Conservation (phyloP, 1,140 invertebrate genomes). For the Drosophila triauraria region DNA sequence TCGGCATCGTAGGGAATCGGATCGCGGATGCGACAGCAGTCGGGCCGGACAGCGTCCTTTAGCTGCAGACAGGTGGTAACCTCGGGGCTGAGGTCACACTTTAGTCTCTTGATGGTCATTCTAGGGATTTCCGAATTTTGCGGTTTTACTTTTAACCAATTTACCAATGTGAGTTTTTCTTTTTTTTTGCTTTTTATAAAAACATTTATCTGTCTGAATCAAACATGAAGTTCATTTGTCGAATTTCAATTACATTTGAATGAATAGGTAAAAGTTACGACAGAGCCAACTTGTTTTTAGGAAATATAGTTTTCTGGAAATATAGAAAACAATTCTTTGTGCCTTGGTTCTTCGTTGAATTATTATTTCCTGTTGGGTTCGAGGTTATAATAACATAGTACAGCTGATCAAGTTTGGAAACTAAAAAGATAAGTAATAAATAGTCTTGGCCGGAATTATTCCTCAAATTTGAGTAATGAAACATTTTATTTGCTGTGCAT, state of each 20-base stretch:
- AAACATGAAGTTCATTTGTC: constrained; percentile 5
- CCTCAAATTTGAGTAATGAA: no score
- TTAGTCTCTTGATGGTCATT: constrained; percentile 52
- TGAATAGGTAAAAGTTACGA: neutral
- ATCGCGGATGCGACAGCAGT: constrained; percentile 59
- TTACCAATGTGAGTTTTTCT: neutral
- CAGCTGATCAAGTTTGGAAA: no score
- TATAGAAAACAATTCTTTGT: neutral
- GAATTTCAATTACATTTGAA: constrained; percentile 5
- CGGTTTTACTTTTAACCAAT: constrained; percentile 4
- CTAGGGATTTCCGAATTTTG: constrained; percentile 20
- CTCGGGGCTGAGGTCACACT: constrained; percentile 60
- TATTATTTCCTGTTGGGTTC: no score
- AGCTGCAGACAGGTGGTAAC: constrained; percentile 49
- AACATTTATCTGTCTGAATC: constrained; percentile 31
- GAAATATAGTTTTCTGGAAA: neutral
- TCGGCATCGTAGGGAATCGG: constrained; percentile 60
- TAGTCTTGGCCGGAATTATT: no score
- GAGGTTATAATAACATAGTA: no score
- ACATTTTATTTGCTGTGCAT: no score
- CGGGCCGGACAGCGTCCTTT: constrained; percentile 52
- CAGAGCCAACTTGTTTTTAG: neutral
- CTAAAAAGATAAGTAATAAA: no score
- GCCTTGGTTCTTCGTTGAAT: no score
- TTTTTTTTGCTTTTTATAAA: constrained; percentile 22